These are phyloP conservation scores for Diogma glabrata DNA, from an alignment of 2,888 invertebrate genomes.

Conservation along the genomic window DNA sequence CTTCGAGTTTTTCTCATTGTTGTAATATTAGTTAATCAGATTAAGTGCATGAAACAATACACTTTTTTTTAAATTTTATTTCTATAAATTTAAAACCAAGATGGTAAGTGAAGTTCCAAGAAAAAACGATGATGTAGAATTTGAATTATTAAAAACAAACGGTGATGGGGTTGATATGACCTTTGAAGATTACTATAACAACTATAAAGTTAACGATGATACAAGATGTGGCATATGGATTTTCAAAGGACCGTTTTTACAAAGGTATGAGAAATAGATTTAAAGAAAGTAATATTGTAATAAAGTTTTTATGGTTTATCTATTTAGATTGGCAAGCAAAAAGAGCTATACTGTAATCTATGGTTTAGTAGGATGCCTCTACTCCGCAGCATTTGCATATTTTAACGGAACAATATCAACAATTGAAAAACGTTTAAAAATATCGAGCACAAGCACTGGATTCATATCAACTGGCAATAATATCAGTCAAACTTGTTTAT, in stretches of 20 bases:
- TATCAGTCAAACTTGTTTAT: constrained; percentile 41
- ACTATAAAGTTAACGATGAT: constrained; percentile 36
- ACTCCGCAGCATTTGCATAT: constrained; percentile 44
- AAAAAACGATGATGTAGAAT: too few relatives aligned
- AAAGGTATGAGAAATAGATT: constrained; percentile 27
- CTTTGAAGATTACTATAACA: background rate
- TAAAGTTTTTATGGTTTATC: background rate
- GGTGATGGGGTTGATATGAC: too few relatives aligned
- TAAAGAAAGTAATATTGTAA: background rate
- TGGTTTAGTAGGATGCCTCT: constrained; percentile 46
- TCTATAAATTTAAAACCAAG: too few relatives aligned
- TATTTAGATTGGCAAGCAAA: constrained; percentile 41
- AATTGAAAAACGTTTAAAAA: constrained; percentile 42
- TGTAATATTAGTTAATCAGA: too few relatives aligned
- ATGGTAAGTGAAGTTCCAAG: too few relatives aligned
- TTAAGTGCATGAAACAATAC: too few relatives aligned
- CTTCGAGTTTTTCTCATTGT: too few relatives aligned
- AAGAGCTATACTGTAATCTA: constrained; percentile 45
- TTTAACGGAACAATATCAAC: constrained; percentile 43
- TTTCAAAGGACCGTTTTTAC: constrained; percentile 39
- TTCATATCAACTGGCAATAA: constrained; percentile 44
- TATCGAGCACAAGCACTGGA: constrained; percentile 42
- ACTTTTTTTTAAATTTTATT: too few relatives aligned
- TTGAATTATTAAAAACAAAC: too few relatives aligned
- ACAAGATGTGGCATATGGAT: constrained; percentile 46